Base-by-base conservation (phyloP, 1,140 invertebrate species). In the Eumeta japonica region DNA sequence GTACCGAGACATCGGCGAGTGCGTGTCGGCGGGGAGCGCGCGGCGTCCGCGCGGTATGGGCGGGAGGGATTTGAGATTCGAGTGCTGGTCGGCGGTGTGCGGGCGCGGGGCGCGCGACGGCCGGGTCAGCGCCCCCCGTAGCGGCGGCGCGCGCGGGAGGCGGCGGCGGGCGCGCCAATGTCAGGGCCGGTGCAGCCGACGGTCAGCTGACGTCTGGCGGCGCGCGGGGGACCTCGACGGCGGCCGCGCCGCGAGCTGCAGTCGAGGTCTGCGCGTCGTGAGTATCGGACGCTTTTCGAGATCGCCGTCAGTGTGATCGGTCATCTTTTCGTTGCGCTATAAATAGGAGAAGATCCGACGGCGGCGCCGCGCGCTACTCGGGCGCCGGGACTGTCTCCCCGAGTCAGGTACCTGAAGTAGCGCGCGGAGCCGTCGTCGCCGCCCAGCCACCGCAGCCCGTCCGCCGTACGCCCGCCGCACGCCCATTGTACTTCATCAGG, bases 401-500 rank as follows among this genome's bases (percentile, higher is more conserved):
- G 70, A 92, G 90, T 92, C 90, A 93, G 90, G 90, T 93, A 93
- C 90, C 90, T 91, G 89, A 92, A 93, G 90, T 93, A 93, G 90
- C 90, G 90, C 90, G 90, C 89, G 89, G 77, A 76, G 85, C 79
- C 78, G 58, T 62, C 58, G 53, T 62, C 60, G 50, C 37, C 7
- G 16, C 16, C 36, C 46, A 20, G 37, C 14, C 10, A 15, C 36
- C 35, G 13, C 40, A 11, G 28, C 15, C 10, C 2, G 10, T 16
- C 16, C 14, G 4, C 13, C 31, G 29, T 41, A 39, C 35, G 37
- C 50, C 70, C 80, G 81, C 81, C 81, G 83, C 88, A 89, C 89
- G 88, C 89, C 88, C 87, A 91, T 93, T 93, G 90, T 93, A 93
- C 90, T 93, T 92, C 90, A 92, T 93, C 90, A 93, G 90, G 90